Base-by-base conservation (phyloP, 2,888 invertebrate genomes). In the Slavum lentiscoides region DNA sequence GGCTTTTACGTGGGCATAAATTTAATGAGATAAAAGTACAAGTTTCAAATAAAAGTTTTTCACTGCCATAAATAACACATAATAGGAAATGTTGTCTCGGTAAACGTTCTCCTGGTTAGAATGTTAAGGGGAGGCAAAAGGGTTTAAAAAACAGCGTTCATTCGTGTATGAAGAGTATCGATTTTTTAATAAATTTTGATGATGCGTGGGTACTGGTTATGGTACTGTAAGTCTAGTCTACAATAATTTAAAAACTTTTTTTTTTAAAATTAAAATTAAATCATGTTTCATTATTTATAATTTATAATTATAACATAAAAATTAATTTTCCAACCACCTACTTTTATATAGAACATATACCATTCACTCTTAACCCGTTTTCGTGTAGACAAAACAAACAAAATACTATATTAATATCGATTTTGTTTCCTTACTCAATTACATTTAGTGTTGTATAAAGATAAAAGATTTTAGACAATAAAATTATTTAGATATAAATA, bases 1-100 rank as follows among this genome's bases (percentile, higher is more conserved):
- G 19, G 62, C 30, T 62, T 64, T 64, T 74, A 74, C 62, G 53
- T 64, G 62, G 17, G 53, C n/a, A 74, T 62, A 74, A 53, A 64
- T 53, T 74, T 74, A 53, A 64, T 53, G 62, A 74, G 74, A 64
- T 62, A 62, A 73, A 73, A 73, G 19, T 61, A 53, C 53, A 64
- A 53, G 74, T 53, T 74, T 74, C 30, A n/a, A 64, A 74, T 74
- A 30, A 74, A 74, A 62, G 62, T 64, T 64, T 64, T 74, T 49
- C 30, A n/a, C 30, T n/a, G 53, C 37, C 53, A 64, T 74, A 74
- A 74, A 74, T 74, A 53, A 74, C 62, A 37, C 15, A 73, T 49
- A 73, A 73, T 73, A 62, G 49, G 19, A 74, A 49, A 64, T 64
- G 53, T 74, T 64, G n/a, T 53, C n/a, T 53, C 62, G 21, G 49